phyloP scores from a whole-genome alignment of 2,888 invertebrate species.

The Therioaphis trifolii region DNA sequence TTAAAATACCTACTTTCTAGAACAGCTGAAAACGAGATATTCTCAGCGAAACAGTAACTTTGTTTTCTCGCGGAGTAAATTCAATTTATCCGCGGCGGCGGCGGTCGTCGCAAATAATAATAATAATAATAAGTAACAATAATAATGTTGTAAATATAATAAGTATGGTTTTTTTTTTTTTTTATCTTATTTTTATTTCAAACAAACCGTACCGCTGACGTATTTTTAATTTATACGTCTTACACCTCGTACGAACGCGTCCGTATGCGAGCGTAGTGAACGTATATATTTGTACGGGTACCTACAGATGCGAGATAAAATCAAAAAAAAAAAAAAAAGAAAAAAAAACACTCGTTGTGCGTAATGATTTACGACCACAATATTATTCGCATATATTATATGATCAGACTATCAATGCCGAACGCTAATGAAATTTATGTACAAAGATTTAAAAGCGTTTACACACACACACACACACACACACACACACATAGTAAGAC shows the following conservation, averaged over 20 bases:
- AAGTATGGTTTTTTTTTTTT: no score
- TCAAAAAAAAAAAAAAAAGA: background rate
- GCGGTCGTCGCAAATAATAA: no score
- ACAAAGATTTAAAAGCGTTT: background rate
- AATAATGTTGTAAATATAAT: background rate
- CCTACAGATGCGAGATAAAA: constrained; percentile 7
- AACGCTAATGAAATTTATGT: constrained; percentile 41
- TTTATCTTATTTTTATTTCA: constrained; percentile 1
- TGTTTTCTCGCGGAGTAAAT: no score
- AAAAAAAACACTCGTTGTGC: constrained; percentile 18
- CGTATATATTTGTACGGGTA: no score
- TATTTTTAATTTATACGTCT: constrained; percentile 22
- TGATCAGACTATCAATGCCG: background rate
- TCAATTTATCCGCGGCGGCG: no score
- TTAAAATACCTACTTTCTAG: no score
- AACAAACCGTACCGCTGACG: background rate
- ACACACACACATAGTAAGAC: no score
- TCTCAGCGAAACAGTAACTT: no score
- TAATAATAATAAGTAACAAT: background rate
- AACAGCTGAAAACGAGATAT: no score
- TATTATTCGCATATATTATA: constrained; percentile 24
- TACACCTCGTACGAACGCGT: background rate
- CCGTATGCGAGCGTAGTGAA: no score
- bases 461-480: no score
- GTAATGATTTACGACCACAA: constrained; percentile 29